These are phyloP conservation scores for Oncopeltus fasciatus DNA, from an alignment of 1,140 invertebrate species.

Conservation along the genomic window DNA sequence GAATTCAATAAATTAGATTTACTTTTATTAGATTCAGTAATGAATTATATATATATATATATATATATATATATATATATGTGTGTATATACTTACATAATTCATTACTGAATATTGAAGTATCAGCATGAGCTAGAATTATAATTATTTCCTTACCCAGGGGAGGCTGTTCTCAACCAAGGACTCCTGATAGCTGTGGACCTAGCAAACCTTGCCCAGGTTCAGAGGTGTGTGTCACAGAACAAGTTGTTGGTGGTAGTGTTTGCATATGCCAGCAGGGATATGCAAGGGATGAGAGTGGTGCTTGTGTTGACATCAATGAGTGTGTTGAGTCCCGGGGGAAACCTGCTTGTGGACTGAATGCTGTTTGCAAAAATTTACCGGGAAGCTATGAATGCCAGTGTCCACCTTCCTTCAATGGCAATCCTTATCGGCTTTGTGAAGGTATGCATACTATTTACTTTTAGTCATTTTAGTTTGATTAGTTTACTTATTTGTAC, in stretches of 20 bases:
- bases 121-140: too few relatives aligned
- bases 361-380: conserved; percentile 81
- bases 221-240: conserved; percentile 69
- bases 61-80: too few relatives aligned
- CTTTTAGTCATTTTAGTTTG: too few relatives aligned
- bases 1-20: too few relatives aligned
- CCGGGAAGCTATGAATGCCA: conserved; percentile 89
- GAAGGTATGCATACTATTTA: conserved; percentile 37
- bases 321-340: conserved; percentile 63
- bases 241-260: conserved; percentile 51
- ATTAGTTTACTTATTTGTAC: too few relatives aligned
- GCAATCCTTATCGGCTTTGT: conserved; percentile 74
- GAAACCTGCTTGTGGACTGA: conserved; percentile 64
- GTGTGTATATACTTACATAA: too few relatives aligned
- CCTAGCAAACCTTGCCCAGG: conserved; percentile 57
- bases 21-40: too few relatives aligned
- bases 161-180: conserved; percentile 50
- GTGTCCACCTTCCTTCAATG: conserved; percentile 70
- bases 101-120: too few relatives aligned
- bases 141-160: too few relatives aligned
- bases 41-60: too few relatives aligned
- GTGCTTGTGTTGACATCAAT: conserved; percentile 70
- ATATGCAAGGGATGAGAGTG: conserved; percentile 54
- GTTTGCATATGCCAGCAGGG: conserved; percentile 79
- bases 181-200: conserved; percentile 48